Base-by-base conservation (phyloP, 2,113 vertebrate genomes). In the Callipepla californica region DNA sequence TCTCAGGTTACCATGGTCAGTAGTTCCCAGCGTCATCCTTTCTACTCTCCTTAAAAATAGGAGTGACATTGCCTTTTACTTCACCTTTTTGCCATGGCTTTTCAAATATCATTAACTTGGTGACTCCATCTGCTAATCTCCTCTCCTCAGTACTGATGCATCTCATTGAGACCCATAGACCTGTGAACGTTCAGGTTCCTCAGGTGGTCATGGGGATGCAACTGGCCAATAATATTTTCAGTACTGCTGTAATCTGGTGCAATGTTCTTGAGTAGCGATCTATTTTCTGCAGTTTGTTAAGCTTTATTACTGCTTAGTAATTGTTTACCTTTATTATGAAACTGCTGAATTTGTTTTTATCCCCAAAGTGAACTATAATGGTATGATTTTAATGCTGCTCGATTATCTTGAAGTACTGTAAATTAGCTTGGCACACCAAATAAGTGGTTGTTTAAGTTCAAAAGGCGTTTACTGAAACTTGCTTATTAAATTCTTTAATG, bases 331-430 rank as follows among this genome's bases (percentile, higher is more conserved):
- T 5, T 81, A 30, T 79, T 79, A 76, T 26, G 16, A 53, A 93
- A 65, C 53, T 26, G 13, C 22, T 78, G 6, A 23, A 59, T 79
- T 87, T 85, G 17, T 57, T 87, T 89, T 80, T 79, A 51, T 79
- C 36, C n/a, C 63, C 85, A 68, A 80, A 72, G 34, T 87, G 70
- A 91, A 65, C 45, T 68, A 40, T 87, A 79, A 79, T 91, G 74
- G 17, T n/a, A 82, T 69, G 6, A 59, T 87, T 44, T 78, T 86
- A 86, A 6, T 65, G 86, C 92, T 45, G 89, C 38, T 86, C 88
- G 55, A 80, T 94, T 84, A 81, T 68, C 30, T 57, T 51, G 20
- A 91, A 85, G 66, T 84, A 68, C 30, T 22, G 75, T 62, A 91
- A 81, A 65, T 85, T 22, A n/a, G 22, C 38, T 81, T 5, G 17